Evolutionary conservation across 2,888 invertebrate genomes (phyloP).

Genomic region (Aspidiotus rigidus): DNA sequence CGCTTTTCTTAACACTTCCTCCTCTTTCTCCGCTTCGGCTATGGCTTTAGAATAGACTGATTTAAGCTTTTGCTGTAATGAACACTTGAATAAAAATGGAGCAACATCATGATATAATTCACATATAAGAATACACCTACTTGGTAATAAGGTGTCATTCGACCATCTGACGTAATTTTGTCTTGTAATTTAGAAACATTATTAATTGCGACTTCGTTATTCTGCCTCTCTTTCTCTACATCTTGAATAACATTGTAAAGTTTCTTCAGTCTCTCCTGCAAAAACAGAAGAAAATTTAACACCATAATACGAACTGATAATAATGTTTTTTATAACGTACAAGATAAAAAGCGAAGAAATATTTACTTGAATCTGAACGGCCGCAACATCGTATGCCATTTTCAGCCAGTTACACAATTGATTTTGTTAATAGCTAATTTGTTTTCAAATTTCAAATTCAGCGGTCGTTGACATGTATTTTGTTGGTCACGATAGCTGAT

Average conservation of each 20-base stretch:
- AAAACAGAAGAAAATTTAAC: neutral
- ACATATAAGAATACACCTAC: slow-evolving; percentile 40
- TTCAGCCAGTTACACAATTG: slow-evolving; percentile 1
- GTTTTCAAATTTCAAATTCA: too few relatives aligned
- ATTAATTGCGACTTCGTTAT: slow-evolving; percentile 70
- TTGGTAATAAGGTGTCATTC: slow-evolving; percentile 48
- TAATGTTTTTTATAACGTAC: too few relatives aligned
- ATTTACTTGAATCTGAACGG: slow-evolving; percentile 24
- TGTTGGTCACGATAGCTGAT: too few relatives aligned
- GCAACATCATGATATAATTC: slow-evolving; percentile 11
- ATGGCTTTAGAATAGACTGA: slow-evolving; percentile 69
- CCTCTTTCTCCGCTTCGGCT: slow-evolving; percentile 73
- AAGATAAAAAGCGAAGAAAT: too few relatives aligned
- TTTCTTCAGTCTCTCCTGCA: slow-evolving; percentile 22
- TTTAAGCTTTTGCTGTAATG: slow-evolving; percentile 63
- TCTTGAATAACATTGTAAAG: slow-evolving; percentile 43
- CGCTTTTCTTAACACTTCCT: slow-evolving; percentile 69
- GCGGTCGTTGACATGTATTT: too few relatives aligned
- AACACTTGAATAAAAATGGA: slow-evolving; percentile 39
- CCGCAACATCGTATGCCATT: slow-evolving; percentile 27
- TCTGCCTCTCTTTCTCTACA: slow-evolving; percentile 68
- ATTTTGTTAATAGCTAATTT: too few relatives aligned
- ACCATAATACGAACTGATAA: neutral
- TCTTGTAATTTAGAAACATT: slow-evolving; percentile 69
- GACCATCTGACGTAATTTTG: slow-evolving; percentile 47